Percentiles rank a stretch among this genome's conserved stretches.
Conservation (phyloP, 2,888 invertebrate genomes). For the Dryococelus australis region DNA sequence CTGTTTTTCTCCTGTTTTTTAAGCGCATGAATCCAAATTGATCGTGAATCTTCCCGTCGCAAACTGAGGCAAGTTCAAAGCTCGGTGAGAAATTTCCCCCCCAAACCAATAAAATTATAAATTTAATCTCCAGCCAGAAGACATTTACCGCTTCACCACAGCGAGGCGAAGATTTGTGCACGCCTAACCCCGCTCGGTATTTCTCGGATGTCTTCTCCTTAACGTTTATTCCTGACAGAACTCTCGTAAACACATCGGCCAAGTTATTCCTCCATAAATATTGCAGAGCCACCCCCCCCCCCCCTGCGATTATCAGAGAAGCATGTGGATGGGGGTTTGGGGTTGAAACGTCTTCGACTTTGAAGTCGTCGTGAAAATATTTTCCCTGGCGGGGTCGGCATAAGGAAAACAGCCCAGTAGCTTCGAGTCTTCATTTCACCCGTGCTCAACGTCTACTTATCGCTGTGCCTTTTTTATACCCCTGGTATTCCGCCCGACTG, state of each 20-base stretch:
- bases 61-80: no score
- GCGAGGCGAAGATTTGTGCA: not conserved
- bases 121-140: not conserved
- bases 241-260: not conserved
- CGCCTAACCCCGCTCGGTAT: not conserved
- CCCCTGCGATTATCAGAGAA: not conserved
- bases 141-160: not conserved
- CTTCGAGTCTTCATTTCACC: not conserved
- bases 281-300: not conserved
- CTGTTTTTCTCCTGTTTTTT: no score
- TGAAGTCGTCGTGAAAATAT: not conserved
- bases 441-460: not conserved
- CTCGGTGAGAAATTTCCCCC: no score
- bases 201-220: not conserved
- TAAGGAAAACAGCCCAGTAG: not conserved
- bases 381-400: not conserved
- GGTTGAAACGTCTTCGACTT: not conserved
- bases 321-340: no score
- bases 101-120: not conserved
- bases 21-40: no score
- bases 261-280: not conserved
- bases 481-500: conserved; percentile 1
- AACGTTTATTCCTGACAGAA: not conserved
- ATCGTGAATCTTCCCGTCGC: no score
- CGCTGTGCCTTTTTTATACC: not conserved